Conservation (phyloP, 1,140 invertebrate genomes). For the Dolichoris vasculosae region DNA sequence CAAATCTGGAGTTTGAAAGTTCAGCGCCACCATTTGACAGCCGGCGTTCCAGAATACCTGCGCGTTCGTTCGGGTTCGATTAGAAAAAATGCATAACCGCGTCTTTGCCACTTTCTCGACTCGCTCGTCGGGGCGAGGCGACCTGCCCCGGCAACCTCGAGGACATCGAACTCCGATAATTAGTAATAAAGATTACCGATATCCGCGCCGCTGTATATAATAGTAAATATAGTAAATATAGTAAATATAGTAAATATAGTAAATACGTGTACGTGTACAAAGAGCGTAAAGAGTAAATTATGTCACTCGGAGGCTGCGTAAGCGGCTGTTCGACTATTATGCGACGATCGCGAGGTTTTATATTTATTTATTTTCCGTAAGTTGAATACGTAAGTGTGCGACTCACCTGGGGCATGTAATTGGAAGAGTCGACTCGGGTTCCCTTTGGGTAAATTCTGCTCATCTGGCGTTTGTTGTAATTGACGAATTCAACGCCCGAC, state of each 20-base stretch:
- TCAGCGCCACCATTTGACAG: slow-evolving; percentile 87
- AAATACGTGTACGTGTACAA: no score
- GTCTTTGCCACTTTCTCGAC: not conserved
- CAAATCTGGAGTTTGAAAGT: slow-evolving; percentile 86
- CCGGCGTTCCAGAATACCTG: slow-evolving; percentile 87
- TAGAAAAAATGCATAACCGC: not conserved
- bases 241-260: no score
- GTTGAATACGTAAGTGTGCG: not conserved
- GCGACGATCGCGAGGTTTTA: not conserved
- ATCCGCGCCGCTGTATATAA: no score
- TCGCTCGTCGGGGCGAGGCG: not conserved
- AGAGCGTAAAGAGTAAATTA: not conserved
- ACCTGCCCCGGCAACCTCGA: not conserved
- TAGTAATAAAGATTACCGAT: slow-evolving; percentile 21
- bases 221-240: no score
- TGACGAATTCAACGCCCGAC: slow-evolving; percentile 83
- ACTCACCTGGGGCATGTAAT: slow-evolving; percentile 83
- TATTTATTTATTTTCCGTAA: no score
- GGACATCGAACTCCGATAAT: slow-evolving; percentile 38
- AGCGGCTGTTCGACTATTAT: not conserved
- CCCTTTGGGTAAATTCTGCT: slow-evolving; percentile 85
- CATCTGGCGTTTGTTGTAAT: slow-evolving; percentile 86
- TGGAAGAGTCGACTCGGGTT: slow-evolving; percentile 84
- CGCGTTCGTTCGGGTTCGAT: slow-evolving; percentile 26
- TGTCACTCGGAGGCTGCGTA: not conserved